These are phyloP conservation scores for Myotis brandtii DNA, from an alignment of 2,113 vertebrate genomes.

Conservation along the genomic window DNA sequence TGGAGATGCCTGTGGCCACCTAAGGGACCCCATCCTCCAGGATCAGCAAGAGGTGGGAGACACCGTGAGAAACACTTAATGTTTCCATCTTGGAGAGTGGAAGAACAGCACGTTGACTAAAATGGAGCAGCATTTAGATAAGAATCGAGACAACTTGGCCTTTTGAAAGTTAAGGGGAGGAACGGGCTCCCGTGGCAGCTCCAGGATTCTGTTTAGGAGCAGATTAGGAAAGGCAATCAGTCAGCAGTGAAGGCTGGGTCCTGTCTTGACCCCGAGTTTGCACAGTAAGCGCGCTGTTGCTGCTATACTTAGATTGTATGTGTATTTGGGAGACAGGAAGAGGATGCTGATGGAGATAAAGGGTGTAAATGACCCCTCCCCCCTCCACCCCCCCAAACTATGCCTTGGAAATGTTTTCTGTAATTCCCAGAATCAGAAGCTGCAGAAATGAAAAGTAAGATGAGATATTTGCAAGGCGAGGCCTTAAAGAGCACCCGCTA, in stretches of 20 bases:
- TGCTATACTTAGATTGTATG: neutral
- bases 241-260: neutral
- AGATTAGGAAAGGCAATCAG: neutral
- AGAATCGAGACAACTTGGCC: neutral
- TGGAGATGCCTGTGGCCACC: neutral
- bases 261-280: neutral
- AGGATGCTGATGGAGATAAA: neutral
- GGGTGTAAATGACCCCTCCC: neutral
- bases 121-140: neutral
- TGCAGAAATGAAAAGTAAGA: slow-evolving; percentile 28
- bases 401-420: neutral
- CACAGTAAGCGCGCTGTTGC: neutral
- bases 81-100: neutral
- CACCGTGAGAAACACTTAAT: neutral
- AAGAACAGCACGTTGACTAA: neutral
- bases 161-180: neutral
- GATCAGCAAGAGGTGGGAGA: neutral
- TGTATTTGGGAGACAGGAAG: neutral
- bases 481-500: neutral
- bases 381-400: neutral
- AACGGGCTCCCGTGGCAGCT: neutral
- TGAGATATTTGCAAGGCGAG: neutral
- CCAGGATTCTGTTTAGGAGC: neutral
- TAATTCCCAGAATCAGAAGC: neutral
- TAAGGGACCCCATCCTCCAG: neutral